phyloP scores from a whole-genome alignment of 1,140 invertebrate genomes.

The Drosophila micromelanica region DNA sequence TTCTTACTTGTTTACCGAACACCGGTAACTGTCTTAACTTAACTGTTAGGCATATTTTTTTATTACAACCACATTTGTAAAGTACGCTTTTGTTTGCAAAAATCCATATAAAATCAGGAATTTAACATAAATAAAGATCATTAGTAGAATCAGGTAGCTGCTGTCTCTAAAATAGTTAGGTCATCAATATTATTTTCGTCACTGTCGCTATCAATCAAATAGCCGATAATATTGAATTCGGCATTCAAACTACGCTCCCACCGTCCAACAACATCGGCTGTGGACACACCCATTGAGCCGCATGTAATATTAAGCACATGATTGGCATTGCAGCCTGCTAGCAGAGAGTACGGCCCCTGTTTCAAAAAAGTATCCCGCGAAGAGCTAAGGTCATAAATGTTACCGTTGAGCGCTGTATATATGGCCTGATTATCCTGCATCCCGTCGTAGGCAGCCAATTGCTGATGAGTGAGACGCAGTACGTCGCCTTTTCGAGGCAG shows the following conservation, averaged over 20 bases:
- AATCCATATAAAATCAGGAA: neutral
- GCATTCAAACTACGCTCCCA: conserved; percentile 57
- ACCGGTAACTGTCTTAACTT: too few species aligned
- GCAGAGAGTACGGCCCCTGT: conserved; percentile 35
- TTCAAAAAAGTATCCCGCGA: conserved; percentile 27
- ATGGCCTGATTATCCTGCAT: conserved; percentile 20
- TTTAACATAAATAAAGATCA: neutral
- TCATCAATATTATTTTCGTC: neutral
- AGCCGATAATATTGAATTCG: conserved; percentile 60
- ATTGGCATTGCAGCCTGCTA: conserved; percentile 65
- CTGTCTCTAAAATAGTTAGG: neutral
- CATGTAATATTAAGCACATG: conserved; percentile 50
- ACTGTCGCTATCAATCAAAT: conserved; percentile 40
- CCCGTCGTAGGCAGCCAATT: conserved; percentile 51
- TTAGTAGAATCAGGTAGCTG: too few species aligned
- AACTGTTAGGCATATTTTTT: too few species aligned
- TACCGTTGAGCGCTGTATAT: conserved; percentile 66
- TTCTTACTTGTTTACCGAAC: too few species aligned
- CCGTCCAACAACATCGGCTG: conserved; percentile 20
- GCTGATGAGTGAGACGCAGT: conserved; percentile 22
- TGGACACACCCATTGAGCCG: conserved; percentile 29
- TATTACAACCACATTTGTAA: too few species aligned
- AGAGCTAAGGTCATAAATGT: conserved; percentile 60
- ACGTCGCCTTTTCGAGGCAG: neutral
- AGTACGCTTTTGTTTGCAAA: too few species aligned